A percentile compares a stretch with the other conserved stretches of the same genome.
Evolutionary conservation across 2,113 vertebrate species (phyloP).

Genomic region (Petrocephalus microphthalmus): DNA sequence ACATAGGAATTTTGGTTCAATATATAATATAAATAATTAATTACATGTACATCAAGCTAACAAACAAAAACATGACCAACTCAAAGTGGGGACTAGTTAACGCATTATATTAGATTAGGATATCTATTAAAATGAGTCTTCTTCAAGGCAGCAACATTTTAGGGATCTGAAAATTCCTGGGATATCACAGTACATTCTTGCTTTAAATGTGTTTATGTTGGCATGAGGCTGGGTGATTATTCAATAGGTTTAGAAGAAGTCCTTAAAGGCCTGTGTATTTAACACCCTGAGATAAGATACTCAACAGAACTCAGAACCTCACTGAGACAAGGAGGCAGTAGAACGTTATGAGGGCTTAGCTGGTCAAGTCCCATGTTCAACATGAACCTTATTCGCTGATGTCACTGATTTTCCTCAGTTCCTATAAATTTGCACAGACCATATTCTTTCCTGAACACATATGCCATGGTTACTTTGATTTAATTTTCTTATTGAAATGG

Average conservation of each 20-base stretch:
- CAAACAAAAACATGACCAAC: not conserved
- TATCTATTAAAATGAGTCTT: not conserved
- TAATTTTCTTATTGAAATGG: not conserved
- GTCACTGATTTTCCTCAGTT: not conserved
- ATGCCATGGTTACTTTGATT: not conserved
- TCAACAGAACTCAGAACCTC: not conserved
- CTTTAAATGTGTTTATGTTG: not conserved
- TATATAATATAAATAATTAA: not conserved
- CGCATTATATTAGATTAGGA: not conserved
- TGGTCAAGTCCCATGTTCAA: not conserved
- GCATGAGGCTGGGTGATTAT: not conserved
- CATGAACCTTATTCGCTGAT: no score
- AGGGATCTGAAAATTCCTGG: not conserved
- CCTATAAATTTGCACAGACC: not conserved
- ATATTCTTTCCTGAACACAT: not conserved
- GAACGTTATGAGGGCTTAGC: not conserved
- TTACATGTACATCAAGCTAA: not conserved
- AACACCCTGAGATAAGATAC: not conserved
- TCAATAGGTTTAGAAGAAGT: not conserved
- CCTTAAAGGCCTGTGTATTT: not conserved
- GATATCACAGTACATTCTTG: not conserved
- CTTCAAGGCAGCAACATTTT: not conserved
- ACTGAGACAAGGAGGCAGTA: not conserved
- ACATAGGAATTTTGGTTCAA: not conserved
- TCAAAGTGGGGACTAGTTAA: not conserved